Base-by-base conservation (phyloP, 2,888 invertebrate species). In the Philaethria dido region DNA sequence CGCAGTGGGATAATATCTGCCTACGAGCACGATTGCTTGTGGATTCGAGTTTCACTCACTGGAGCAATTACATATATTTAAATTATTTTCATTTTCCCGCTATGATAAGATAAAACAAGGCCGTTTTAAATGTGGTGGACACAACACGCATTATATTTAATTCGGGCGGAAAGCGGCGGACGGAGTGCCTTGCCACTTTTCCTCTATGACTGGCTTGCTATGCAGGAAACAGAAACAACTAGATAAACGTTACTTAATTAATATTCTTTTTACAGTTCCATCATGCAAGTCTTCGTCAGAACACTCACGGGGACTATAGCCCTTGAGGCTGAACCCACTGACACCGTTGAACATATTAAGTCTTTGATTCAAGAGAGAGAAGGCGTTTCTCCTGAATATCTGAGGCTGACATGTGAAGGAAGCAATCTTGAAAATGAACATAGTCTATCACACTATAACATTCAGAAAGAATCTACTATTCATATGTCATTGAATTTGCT, bases 231-330 rank as follows among this genome's bases (percentile, higher is more conserved):
- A n/a, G n/a, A n/a, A n/a, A n/a, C n/a, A n/a, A n/a, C n/a, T n/a
- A 33, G 9, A 33, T 25, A 33, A 33, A 8, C 9, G 33, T 33
- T 33, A 33, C 4, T 6, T 8, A 25, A 39, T n/a, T 3, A 16
- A 11, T 4, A 9, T 22, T 22, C n/a, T 25, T 0, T n/a, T 78
- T 77, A 54, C 83, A 88, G 89, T 73, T 70, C 77, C 52, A 86
- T 76, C 89, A 98, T 98, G 98, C 98, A 99, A 95, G 99, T 99
- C 92, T 99, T 98, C 89, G 98, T 98, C 73, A 98, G 98, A 93
- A 98, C 98, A 78, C 94, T 98, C 57, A 98, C 97, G 79, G 98
- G 98, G 92, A 98, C 98, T 86, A 98, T 98, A 85, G 97, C 97
- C 85, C 95, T 97, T 71, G 97, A 97, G 93, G 97, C 97, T 73